Evolutionary conservation across 2,888 invertebrate species (phyloP).

Genomic region (Archaeoteleia sp.): DNA sequence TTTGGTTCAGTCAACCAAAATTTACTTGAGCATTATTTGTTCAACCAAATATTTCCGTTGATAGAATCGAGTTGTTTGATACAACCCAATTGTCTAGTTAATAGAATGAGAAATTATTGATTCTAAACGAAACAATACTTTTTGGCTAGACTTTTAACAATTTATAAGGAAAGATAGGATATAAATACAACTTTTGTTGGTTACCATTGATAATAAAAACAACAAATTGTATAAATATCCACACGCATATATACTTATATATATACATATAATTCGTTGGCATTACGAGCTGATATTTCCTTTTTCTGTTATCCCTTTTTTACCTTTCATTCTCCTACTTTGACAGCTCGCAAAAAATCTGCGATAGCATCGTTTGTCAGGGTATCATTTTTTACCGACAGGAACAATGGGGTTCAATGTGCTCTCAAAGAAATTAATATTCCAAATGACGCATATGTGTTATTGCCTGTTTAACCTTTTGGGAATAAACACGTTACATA

Average conservation of each 20-base stretch:
- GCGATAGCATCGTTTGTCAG: conserved; percentile 41
- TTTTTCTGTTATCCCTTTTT: conserved; percentile 25
- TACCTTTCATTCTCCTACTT: conserved; percentile 32
- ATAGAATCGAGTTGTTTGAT: too few relatives aligned
- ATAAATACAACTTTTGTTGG: too few relatives aligned
- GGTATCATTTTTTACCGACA: conserved; percentile 27
- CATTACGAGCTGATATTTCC: conserved; percentile 35
- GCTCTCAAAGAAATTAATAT: conserved; percentile 35
- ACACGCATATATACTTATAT: background rate
- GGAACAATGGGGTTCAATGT: conserved; percentile 43
- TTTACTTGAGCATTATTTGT: too few relatives aligned
- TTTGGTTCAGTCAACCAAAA: too few relatives aligned
- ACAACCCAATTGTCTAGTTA: too few relatives aligned
- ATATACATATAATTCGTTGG: conserved; percentile 25
- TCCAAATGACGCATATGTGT: conserved; percentile 34
- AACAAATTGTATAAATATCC: too few relatives aligned
- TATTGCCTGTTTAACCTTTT: conserved; percentile 34
- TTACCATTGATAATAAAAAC: too few relatives aligned
- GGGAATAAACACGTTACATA: conserved; percentile 27
- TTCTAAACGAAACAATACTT: too few relatives aligned
- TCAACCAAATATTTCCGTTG: too few relatives aligned
- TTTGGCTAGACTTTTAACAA: too few relatives aligned
- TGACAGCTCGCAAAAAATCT: conserved; percentile 39
- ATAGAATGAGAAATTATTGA: too few relatives aligned
- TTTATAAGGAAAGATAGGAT: too few relatives aligned